Conservation (phyloP, 2,888 invertebrate genomes). For the Slavum lentiscoides region DNA sequence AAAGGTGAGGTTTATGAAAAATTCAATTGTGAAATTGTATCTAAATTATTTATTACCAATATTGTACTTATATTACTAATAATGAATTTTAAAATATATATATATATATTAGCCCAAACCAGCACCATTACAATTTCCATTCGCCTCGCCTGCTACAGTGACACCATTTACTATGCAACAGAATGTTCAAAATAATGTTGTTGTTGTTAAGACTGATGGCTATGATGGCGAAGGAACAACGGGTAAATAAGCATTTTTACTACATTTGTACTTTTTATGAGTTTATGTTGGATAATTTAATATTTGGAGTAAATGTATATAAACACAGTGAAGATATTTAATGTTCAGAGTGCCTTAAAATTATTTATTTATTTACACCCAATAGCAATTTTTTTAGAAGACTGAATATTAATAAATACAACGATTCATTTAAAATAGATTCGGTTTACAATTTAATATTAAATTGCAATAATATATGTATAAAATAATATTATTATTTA, state of each 20-base stretch:
- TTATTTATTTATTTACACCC: too few species aligned
- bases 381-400: too few species aligned
- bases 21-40: not conserved
- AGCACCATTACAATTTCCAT: constrained; percentile 39
- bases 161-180: constrained; percentile 41
- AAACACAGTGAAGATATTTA: too few species aligned
- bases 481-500: too few species aligned
- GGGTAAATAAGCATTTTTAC: constrained; percentile 20
- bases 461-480: too few species aligned
- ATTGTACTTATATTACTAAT: not conserved
- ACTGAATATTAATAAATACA: too few species aligned
- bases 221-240: constrained; percentile 34
- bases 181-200: constrained; percentile 45
- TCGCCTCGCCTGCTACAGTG: constrained; percentile 13
- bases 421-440: too few species aligned
- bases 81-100: not conserved
- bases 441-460: too few species aligned
- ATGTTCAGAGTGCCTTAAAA: too few species aligned
- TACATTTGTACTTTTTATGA: not conserved
- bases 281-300: not conserved
- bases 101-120: constrained; percentile 30
- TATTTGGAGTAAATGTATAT: too few species aligned
- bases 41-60: not conserved
- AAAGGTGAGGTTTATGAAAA: constrained; percentile 24
- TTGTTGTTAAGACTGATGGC: constrained; percentile 49